Evolutionary conservation across 2,113 vertebrate species (phyloP), one percentile per base, ranked within the genome.

Genomic region (Austrofundulus limnaeus): DNA sequence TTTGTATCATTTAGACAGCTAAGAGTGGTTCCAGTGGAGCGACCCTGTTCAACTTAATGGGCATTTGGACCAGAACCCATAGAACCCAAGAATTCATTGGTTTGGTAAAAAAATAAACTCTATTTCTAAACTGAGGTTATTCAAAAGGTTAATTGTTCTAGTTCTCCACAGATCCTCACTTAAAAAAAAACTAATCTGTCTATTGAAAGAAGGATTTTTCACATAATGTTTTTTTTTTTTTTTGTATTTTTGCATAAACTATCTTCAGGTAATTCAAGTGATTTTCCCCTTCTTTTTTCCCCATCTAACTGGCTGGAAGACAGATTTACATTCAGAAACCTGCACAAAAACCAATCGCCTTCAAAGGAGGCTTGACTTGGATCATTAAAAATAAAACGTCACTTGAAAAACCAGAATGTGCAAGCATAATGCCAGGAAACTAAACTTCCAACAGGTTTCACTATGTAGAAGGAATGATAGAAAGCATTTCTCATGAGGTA

Each of bases 321-420:
- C 24, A 19, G 50, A n/a, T 52, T 34, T 12, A 52, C 2, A 10
- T 31, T 31, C 28, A 28, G 10, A n/a, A 34, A n/a, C 16, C 21
- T 51, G 25, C 28, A 51, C 49, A 28, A 4, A 16, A 17, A 51
- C 24, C 25, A n/a, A n/a, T n/a, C n/a, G 24, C 15, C 49, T 31
- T 5, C 10, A 8, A n/a, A 4, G 49, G 15, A 25, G 48, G 23
- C 2, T 12, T 4, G 21, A 16, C 50, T 34, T 52, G 28, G 5
- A 31, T 34, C 17, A n/a, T 52, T 9, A 1, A 54, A 54, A 37
- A 38, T 37, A 53, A 53, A 53, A 52, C 12, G 16, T 11, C 28
- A 19, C 28, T 53, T 53, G 51, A 12, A 54, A 54, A 54, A 54
- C 31, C 28, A 53, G 31, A 54, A 54, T 20, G n/a, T 39, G 53